Evolutionary conservation across 2,888 invertebrate genomes (phyloP).

Genomic region (Caenorhabditis virilis): DNA sequence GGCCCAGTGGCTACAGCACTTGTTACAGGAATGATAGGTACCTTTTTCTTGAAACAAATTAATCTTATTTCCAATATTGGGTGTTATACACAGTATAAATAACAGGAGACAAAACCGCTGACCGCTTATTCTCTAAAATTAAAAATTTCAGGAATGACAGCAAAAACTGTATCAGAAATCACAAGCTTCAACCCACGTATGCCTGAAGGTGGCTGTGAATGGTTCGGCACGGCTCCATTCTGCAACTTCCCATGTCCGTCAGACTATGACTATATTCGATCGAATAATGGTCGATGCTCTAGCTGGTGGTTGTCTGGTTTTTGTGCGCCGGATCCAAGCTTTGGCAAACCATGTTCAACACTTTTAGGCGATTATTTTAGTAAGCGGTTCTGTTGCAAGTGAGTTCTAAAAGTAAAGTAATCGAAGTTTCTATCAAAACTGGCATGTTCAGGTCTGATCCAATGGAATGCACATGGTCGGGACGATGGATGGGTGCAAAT

Average conservation of each 20-base stretch:
- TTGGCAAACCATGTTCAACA: slow-evolving; percentile 64
- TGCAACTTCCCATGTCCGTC: slow-evolving; percentile 64
- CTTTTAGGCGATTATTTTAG: slow-evolving; percentile 59
- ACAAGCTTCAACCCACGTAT: slow-evolving; percentile 52
- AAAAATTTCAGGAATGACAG: slow-evolving; percentile 56
- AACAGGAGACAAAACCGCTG: no score
- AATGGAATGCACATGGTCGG: slow-evolving; percentile 61
- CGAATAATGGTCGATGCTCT: slow-evolving; percentile 60
- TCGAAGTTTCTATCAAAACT: neutral
- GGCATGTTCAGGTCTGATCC: slow-evolving; percentile 62
- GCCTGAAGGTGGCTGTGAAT: slow-evolving; percentile 56
- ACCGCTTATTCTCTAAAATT: no score
- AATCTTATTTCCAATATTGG: neutral
- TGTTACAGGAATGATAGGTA: slow-evolving; percentile 65
- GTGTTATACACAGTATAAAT: no score
- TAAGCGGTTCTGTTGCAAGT: slow-evolving; percentile 66
- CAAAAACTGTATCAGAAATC: slow-evolving; percentile 56
- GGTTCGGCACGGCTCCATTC: slow-evolving; percentile 65
- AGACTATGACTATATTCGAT: slow-evolving; percentile 62
- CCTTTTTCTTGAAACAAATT: neutral
- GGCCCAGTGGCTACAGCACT: slow-evolving; percentile 61
- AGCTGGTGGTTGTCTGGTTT: slow-evolving; percentile 58
- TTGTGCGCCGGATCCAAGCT: slow-evolving; percentile 60
- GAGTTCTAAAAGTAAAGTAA: neutral
- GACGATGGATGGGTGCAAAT: slow-evolving; percentile 65